Conservation (phyloP, 1,140 invertebrate species). For the Nymphalis io region DNA sequence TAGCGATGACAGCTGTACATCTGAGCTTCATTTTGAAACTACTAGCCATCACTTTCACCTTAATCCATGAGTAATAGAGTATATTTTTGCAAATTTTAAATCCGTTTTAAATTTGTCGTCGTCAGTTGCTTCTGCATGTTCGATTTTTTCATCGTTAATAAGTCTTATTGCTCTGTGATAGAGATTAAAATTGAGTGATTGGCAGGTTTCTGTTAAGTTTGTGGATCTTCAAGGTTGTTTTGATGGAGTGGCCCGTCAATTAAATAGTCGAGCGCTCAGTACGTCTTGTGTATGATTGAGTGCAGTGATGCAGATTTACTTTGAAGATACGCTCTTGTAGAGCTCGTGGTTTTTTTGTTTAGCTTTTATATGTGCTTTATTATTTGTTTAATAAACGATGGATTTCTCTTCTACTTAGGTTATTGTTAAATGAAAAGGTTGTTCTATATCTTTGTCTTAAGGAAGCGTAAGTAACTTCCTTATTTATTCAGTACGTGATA, state of each 20-base stretch:
- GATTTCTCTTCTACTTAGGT: constrained; percentile 4
- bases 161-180: constrained; percentile 28
- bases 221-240: constrained; percentile 63
- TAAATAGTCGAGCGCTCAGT: constrained; percentile 69
- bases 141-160: constrained; percentile 14
- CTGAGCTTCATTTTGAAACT: constrained; percentile 40
- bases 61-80: constrained; percentile 19
- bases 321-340: constrained; percentile 53
- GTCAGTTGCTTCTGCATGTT: constrained; percentile 26
- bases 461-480: no score
- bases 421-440: constrained; percentile 1
- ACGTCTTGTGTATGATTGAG: constrained; percentile 71
- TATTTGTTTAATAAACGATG: constrained; percentile 9
- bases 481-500: no score
- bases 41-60: constrained; percentile 3
- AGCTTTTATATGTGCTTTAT: constrained; percentile 20
- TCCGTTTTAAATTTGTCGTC: constrained; percentile 12
- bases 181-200: constrained; percentile 36
- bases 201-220: constrained; percentile 27
- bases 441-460: neutral
- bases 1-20: constrained; percentile 56
- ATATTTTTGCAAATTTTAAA: constrained; percentile 6
- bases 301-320: constrained; percentile 71
- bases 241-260: constrained; percentile 77
- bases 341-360: constrained; percentile 29